Conservation (phyloP, 2,113 vertebrate genomes). For the Dicaeum eximium region DNA sequence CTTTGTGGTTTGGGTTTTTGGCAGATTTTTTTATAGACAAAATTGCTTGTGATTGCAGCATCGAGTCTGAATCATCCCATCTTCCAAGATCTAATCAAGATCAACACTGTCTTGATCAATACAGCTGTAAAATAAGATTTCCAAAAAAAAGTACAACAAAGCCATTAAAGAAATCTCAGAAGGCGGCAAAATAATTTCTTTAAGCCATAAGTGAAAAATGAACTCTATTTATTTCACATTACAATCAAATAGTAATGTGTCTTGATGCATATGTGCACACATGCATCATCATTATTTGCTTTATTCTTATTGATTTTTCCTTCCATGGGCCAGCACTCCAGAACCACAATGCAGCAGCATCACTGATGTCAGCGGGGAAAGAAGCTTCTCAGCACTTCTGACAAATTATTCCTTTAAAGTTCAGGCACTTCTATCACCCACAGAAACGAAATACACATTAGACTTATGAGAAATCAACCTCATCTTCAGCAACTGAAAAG, state of each 20-base stretch:
- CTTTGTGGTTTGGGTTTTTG: not conserved
- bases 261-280: not conserved
- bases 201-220: constrained; percentile 39
- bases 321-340: not conserved
- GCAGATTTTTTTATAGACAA: not conserved
- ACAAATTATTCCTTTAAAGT: not conserved
- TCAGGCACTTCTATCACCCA: not conserved
- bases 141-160: not conserved
- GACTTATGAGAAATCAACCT: not conserved
- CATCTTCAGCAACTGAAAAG: not conserved
- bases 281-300: constrained; percentile 36
- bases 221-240: constrained; percentile 48
- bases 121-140: constrained; percentile 3
- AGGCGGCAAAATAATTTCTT: constrained; percentile 37
- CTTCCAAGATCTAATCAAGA: constrained; percentile 6
- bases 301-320: constrained; percentile 19
- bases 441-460: not conserved
- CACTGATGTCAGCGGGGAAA: not conserved
- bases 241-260: constrained; percentile 29
- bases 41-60: not conserved
- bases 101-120: constrained; percentile 6
- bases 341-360: not conserved
- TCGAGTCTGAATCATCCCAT: not conserved
- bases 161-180: not conserved
- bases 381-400: not conserved